Evolutionary conservation across 2,113 vertebrate species (phyloP), one percentile per base, ranked within the genome.

Genomic region (Chaetura pelagica): DNA sequence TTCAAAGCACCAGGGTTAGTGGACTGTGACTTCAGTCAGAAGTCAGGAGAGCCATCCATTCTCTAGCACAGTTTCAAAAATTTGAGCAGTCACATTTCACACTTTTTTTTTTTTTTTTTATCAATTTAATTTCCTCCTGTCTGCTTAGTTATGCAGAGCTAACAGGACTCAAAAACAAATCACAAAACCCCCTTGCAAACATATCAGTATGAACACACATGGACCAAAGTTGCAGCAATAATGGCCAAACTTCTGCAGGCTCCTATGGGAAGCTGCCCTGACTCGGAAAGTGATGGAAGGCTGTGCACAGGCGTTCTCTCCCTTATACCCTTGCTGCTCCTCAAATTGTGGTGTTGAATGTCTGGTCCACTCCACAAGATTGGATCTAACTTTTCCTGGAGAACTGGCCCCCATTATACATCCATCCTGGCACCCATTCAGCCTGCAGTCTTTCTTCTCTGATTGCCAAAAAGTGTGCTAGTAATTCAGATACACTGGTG

Each of bases 401-500:
- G 93, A 75, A 73, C 9, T 84, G 88, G 85, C 49, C 79, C 69
- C 58, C 5, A 11, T 51, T 57, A 78, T 44, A 35, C 35, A 78
- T 64, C 83, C 57, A 68, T 57, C 35, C 42, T 96, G 92, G 92
- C 90, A 84, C 17, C 15, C 61, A 5, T 64, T 90, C 94, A 90
- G 72, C 54, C 72, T 83, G 62, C 62, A 95, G 71, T 66, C 87
- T 82, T 81, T 94, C 61, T 93, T 58, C 27, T 29, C 62, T 42
- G 24, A 16, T 81, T 93, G 90, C 94, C 96, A 96, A 55, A 86
- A 87, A 34, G 54, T 57, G 52, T 42, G 76, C 52, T 63, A 84
- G 64, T 64, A 89, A 84, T 87, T 92, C 93, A 92, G 68, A 95
- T 93, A 57, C 17, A 63, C 72, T 76, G 44, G 62, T 90, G 83